Percentiles rank a stretch among this genome's conserved stretches.
Conservation (phyloP, 1,140 invertebrate species). For the Ceratina australensis region DNA sequence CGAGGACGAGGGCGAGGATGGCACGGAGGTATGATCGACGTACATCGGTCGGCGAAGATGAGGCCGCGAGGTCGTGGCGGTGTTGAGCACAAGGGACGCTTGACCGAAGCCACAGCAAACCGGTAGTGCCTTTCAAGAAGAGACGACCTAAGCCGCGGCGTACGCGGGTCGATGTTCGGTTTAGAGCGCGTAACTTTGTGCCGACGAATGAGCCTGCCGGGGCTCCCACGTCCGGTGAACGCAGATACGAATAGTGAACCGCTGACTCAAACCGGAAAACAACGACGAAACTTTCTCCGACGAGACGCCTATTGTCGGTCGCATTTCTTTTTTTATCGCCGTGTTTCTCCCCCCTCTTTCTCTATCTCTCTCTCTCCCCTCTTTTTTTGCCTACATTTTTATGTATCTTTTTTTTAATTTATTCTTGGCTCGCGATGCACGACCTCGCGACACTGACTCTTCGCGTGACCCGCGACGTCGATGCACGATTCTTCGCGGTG, state of each 20-base stretch:
- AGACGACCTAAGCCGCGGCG: slow-evolving; percentile 2
- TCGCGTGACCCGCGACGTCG: not conserved
- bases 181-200: slow-evolving; percentile 27
- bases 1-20: slow-evolving; percentile 92
- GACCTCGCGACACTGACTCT: not conserved
- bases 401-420: slow-evolving; percentile 29
- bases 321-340: not conserved
- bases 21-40: slow-evolving; percentile 87
- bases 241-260: not conserved
- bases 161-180: not conserved
- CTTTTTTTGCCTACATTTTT: no score
- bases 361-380: not conserved
- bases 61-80: slow-evolving; percentile 62
- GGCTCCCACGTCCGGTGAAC: slow-evolving; percentile 20
- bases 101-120: slow-evolving; percentile 60
- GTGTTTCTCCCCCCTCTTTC: not conserved
- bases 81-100: slow-evolving; percentile 34
- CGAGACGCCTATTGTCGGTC: slow-evolving; percentile 16
- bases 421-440: slow-evolving; percentile 35
- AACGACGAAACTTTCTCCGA: slow-evolving; percentile 18
- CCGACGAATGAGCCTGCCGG: slow-evolving; percentile 23
- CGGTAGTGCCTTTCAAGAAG: slow-evolving; percentile 67
- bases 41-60: slow-evolving; percentile 55
- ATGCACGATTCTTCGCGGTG: not conserved
- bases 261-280: not conserved